Conservation (phyloP, 2,888 invertebrate genomes). For the Lydus trimaculatus region DNA sequence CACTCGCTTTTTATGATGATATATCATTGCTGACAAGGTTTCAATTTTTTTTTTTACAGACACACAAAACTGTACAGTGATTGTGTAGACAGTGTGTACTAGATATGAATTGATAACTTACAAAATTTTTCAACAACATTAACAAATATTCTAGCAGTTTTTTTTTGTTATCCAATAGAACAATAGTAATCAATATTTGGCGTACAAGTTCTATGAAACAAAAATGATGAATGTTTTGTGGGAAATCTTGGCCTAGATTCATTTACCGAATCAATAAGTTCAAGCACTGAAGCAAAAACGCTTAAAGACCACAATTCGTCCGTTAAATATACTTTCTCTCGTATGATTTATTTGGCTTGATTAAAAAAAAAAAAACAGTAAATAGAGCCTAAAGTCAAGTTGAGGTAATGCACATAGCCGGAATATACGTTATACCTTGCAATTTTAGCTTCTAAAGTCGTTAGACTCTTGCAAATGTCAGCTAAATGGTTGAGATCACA, state of each 20-base stretch:
- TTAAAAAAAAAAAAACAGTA: no score
- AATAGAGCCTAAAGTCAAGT: no score
- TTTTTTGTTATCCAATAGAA: neutral
- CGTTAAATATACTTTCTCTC: no score
- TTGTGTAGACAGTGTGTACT: neutral
- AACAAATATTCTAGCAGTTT: neutral
- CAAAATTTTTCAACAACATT: neutral
- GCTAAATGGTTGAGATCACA: no score
- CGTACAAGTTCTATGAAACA: neutral
- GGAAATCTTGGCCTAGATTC: conserved; percentile 6
- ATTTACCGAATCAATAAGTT: neutral
- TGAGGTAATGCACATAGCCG: no score
- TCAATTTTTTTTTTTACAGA: neutral
- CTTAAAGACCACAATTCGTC: neutral
- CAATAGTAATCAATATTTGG: neutral
- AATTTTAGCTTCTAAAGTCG: no score
- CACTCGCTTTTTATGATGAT: neutral
- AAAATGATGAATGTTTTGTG: neutral
- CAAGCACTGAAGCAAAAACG: neutral
- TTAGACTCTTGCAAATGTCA: no score
- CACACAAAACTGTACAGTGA: neutral
- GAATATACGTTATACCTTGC: no score
- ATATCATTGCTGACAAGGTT: neutral
- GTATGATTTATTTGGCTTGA: no score
- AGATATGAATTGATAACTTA: neutral